A percentile compares a stretch with the other conserved stretches of the same genome.
These are phyloP conservation scores for Forbesichthys agassizii DNA, from an alignment of 2,113 vertebrate species.

Conservation along the genomic window DNA sequence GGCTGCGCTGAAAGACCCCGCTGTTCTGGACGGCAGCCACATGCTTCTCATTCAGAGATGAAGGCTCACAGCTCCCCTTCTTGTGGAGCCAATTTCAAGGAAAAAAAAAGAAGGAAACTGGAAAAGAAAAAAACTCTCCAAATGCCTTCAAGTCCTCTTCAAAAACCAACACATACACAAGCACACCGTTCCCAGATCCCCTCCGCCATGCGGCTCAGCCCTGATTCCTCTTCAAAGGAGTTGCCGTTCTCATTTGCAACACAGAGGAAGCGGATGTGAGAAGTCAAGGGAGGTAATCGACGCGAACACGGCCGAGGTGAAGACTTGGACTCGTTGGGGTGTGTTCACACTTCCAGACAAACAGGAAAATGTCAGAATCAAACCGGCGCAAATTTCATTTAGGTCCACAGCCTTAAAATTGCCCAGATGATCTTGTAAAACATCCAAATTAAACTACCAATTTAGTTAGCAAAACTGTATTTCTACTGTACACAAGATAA, in stretches of 20 bases:
- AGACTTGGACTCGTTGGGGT: too few relatives aligned
- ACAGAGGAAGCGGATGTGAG: slow-evolving; percentile 7
- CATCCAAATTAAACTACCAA: slow-evolving; percentile 62
- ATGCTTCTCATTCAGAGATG: slow-evolving; percentile 85
- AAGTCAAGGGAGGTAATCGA: slow-evolving; percentile 27
- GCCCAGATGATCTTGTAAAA: slow-evolving; percentile 55
- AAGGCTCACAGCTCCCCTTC: slow-evolving; percentile 80
- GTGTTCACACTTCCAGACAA: neutral
- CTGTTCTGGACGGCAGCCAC: slow-evolving; percentile 84
- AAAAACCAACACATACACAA: slow-evolving; percentile 67
- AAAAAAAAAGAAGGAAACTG: slow-evolving; percentile 36
- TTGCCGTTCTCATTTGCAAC: slow-evolving; percentile 4
- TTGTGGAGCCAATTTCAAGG: slow-evolving; percentile 76
- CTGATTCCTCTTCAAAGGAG: slow-evolving; percentile 13
- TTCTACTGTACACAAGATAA: too few relatives aligned
- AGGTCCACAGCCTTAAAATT: slow-evolving; percentile 45
- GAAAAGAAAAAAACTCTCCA: slow-evolving; percentile 68
- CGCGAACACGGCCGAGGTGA: neutral
- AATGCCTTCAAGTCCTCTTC: slow-evolving; percentile 72
- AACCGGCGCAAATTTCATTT: slow-evolving; percentile 23
- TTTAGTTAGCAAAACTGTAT: too few relatives aligned
- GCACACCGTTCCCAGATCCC: slow-evolving; percentile 57
- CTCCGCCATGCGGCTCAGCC: slow-evolving; percentile 21
- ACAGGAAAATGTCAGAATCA: slow-evolving; percentile 15
- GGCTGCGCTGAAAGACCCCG: slow-evolving; percentile 82